phyloP scores from a whole-genome alignment of 2,797 vertebrate species.

The Phrynocephalus vlangalii region DNA sequence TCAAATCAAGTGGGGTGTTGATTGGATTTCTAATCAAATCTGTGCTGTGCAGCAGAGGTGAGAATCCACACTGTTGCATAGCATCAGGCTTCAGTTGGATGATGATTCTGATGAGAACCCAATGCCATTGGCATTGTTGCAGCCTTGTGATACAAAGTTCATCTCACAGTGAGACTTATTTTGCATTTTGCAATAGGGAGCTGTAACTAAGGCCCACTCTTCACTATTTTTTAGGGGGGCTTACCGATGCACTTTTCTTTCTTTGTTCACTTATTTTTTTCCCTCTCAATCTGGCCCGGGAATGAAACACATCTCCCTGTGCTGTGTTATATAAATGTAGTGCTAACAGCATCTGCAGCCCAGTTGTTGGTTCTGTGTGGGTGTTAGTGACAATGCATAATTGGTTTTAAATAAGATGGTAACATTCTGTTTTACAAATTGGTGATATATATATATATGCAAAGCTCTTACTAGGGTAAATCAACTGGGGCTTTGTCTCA shows the following conservation, averaged over 20 bases:
- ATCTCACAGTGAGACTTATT: not conserved
- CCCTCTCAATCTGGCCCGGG: not conserved
- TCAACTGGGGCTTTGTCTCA: no score
- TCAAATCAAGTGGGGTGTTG: not conserved
- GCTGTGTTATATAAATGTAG: slow-evolving; percentile 1
- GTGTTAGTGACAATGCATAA: not conserved
- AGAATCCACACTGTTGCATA: not conserved
- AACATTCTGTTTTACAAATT: not conserved
- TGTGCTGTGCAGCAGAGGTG: not conserved
- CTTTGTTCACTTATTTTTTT: not conserved
- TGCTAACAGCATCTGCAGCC: not conserved
- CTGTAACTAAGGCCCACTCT: not conserved
- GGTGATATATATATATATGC: no score
- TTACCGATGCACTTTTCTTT: not conserved
- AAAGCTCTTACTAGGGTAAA: no score
- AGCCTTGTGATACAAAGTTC: not conserved
- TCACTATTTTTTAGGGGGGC: not conserved
- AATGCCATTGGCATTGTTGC: not conserved
- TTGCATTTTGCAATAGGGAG: not conserved
- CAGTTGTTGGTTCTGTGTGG: not conserved
- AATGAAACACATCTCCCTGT: not conserved
- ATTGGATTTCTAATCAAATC: not conserved
- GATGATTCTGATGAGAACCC: not conserved
- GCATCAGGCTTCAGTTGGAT: not conserved
- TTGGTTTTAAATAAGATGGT: slow-evolving; percentile 17